These are phyloP conservation scores for Drosophila oshimai DNA, from an alignment of 1,140 invertebrate species.

Conservation along the genomic window DNA sequence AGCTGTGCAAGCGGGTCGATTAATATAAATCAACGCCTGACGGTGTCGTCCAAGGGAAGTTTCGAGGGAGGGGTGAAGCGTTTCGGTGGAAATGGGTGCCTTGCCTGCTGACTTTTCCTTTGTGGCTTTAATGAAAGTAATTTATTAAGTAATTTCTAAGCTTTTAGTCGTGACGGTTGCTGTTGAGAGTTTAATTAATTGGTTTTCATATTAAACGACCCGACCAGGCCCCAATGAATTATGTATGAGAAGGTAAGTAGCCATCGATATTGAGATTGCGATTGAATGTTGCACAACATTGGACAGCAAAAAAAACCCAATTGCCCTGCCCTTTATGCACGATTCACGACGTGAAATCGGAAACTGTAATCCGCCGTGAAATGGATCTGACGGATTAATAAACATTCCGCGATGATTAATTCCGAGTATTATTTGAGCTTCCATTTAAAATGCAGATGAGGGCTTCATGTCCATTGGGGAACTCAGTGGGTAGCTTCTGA, in stretches of 20 bases:
- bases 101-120: constrained; percentile 55
- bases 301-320: constrained; percentile 3
- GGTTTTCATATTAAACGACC: constrained; percentile 72
- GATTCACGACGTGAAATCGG: constrained; percentile 2
- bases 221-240: constrained; percentile 55
- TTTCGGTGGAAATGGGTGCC: constrained; percentile 20
- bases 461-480: neutral
- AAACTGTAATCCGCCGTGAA: constrained; percentile 34
- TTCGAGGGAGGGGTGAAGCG: neutral
- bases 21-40: constrained; percentile 77
- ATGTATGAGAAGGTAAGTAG: constrained; percentile 58
- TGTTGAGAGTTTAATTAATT: constrained; percentile 78
- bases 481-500: constrained; percentile 1
- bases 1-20: constrained; percentile 64
- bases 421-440: constrained; percentile 11
- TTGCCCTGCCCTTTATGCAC: neutral
- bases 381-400: constrained; percentile 44
- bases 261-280: constrained; percentile 43
- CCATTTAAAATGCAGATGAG: constrained; percentile 36
- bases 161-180: constrained; percentile 72
- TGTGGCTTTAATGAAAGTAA: constrained; percentile 77
- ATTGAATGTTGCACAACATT: constrained; percentile 20
- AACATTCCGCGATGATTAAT: constrained; percentile 29
- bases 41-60: constrained; percentile 58
- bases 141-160: constrained; percentile 81